Conservation (phyloP, 2,888 invertebrate species). For the Aricia artaxerxes region DNA sequence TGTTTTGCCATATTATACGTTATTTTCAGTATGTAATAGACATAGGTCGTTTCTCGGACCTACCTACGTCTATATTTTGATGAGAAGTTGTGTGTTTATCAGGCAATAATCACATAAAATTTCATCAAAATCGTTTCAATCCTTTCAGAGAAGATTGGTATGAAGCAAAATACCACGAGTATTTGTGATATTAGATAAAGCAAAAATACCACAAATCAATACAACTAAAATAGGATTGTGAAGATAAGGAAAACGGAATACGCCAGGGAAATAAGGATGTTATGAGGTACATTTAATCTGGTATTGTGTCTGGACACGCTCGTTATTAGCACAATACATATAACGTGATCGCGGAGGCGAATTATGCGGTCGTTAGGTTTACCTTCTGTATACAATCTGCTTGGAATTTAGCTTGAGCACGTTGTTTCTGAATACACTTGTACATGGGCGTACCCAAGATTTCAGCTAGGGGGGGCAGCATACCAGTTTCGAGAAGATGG, state of each 20-base stretch:
- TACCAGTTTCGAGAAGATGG: too few species aligned
- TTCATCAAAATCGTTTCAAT: too few species aligned
- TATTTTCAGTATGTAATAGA: too few species aligned
- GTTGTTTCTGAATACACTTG: not conserved
- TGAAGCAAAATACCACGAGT: too few species aligned
- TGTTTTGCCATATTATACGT: too few species aligned
- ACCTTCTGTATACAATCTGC: not conserved
- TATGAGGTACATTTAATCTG: not conserved
- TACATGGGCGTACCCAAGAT: too few species aligned
- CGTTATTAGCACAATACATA: conserved; percentile 13
- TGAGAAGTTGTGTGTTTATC: too few species aligned
- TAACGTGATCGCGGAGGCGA: not conserved
- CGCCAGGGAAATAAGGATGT: not conserved
- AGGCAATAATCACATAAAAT: too few species aligned
- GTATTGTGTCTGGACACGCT: not conserved
- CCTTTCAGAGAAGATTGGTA: too few species aligned
- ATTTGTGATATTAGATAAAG: not conserved
- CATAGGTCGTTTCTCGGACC: too few species aligned
- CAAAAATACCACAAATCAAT: not conserved
- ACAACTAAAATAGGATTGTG: not conserved
- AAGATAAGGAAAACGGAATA: not conserved
- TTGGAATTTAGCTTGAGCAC: not conserved
- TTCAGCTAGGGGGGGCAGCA: too few species aligned
- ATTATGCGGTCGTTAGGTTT: not conserved
- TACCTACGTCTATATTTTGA: too few species aligned